Conservation (phyloP, 2,113 vertebrate genomes). For the Sapayoa aenigma region DNA sequence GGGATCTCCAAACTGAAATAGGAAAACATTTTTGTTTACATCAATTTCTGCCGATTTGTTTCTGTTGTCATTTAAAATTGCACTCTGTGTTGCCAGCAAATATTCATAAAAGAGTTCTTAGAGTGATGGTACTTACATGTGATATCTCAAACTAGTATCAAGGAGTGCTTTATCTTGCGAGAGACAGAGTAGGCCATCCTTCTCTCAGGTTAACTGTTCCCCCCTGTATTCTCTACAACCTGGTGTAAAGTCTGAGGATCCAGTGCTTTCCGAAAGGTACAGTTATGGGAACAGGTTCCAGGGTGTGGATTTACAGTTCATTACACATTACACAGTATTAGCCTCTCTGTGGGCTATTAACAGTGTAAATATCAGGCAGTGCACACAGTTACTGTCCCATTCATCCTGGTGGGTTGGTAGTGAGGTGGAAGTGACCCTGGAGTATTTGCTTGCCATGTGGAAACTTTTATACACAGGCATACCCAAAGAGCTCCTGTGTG, state of each 20-base stretch:
- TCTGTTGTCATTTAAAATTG: not conserved
- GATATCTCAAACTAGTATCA: not conserved
- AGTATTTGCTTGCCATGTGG: not conserved
- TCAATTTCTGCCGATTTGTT: not conserved
- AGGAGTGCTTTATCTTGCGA: not conserved
- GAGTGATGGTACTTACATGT: rapidly evolving
- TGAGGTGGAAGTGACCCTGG: not conserved
- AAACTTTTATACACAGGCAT: not conserved
- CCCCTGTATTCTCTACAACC: not conserved
- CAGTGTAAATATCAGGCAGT: not conserved
- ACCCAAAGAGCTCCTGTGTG: not conserved
- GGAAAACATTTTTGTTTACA: not conserved
- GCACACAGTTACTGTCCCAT: not conserved
- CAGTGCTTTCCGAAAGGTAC: not conserved
- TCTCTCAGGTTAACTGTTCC: rapidly evolving
- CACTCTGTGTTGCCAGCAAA: not conserved
- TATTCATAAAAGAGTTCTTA: not conserved
- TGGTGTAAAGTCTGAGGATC: not conserved
- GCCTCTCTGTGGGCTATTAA: not conserved
- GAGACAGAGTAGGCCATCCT: not conserved
- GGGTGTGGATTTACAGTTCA: not conserved
- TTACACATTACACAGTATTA: not conserved
- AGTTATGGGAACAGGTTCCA: not conserved
- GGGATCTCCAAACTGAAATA: not conserved
- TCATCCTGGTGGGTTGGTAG: not conserved